These are phyloP conservation scores for Accipiter cooperii DNA, from an alignment of 2,113 vertebrate species.

Conservation along the genomic window DNA sequence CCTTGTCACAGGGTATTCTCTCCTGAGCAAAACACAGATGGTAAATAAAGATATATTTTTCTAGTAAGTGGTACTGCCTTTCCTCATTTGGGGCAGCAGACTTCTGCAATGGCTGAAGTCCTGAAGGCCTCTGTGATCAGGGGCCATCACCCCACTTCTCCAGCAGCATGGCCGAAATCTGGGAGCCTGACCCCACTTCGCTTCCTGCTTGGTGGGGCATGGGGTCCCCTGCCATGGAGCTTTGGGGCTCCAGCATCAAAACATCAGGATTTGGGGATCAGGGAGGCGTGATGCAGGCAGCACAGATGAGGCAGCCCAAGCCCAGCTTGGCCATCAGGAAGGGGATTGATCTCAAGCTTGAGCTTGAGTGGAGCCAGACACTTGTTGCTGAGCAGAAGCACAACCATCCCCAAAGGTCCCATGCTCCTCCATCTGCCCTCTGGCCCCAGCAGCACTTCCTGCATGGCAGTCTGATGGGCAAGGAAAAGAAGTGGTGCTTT, in stretches of 20 bases:
- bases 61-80: background rate
- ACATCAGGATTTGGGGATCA: background rate
- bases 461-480: background rate
- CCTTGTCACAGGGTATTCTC: background rate
- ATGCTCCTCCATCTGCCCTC: rapidly evolving
- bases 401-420: background rate
- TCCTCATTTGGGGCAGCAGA: background rate
- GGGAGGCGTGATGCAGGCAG: background rate
- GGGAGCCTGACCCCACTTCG: background rate
- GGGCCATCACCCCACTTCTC: background rate
- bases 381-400: background rate
- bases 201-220: background rate
- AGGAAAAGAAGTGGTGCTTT: background rate
- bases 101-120: background rate
- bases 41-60: constrained; percentile 54
- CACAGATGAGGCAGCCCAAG: background rate
- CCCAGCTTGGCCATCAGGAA: background rate
- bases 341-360: background rate
- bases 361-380: background rate
- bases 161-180: background rate
- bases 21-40: background rate
- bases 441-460: background rate
- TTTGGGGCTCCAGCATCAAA: background rate
- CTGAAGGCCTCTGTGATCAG: background rate
- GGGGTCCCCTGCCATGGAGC: background rate